Percentiles rank a stretch among this genome's conserved stretches.
These are phyloP conservation scores for Vanessa cardui DNA, from an alignment of 2,888 invertebrate genomes.

Conservation along the genomic window DNA sequence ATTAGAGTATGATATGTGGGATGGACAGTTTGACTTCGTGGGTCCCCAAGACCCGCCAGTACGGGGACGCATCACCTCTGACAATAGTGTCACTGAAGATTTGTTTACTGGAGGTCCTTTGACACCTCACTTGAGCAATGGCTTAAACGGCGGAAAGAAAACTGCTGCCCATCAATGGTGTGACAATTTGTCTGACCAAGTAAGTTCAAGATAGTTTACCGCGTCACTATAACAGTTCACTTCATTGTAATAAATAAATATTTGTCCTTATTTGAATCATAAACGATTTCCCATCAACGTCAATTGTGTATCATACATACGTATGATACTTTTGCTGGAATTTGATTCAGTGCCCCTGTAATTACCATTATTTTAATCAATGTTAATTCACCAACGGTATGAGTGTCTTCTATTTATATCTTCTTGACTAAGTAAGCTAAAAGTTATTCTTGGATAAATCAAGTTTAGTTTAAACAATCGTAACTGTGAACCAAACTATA, in stretches of 20 bases:
- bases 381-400: neutral
- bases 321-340: neutral
- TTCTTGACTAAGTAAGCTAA: neutral
- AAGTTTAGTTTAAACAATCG: conserved; percentile 33
- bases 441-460: neutral
- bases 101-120: conserved; percentile 75
- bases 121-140: conserved; percentile 73
- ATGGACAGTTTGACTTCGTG: conserved; percentile 93
- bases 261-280: conserved; percentile 35
- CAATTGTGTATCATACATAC: neutral
- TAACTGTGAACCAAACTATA: conserved; percentile 44
- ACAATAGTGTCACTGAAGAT: conserved; percentile 73
- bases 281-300: conserved; percentile 13
- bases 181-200: conserved; percentile 84
- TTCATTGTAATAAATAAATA: conserved; percentile 5
- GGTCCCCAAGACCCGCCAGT: conserved; percentile 81
- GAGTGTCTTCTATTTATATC: neutral
- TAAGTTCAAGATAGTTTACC: conserved; percentile 55
- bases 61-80: conserved; percentile 67
- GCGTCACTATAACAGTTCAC: conserved; percentile 18
- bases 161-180: conserved; percentile 82
- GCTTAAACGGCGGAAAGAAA: conserved; percentile 82
- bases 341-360: neutral
- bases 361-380: too few relatives aligned
- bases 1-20: conserved; percentile 94